These are phyloP conservation scores for Cosmia trapezina DNA, from an alignment of 2,888 invertebrate species.

Conservation along the genomic window DNA sequence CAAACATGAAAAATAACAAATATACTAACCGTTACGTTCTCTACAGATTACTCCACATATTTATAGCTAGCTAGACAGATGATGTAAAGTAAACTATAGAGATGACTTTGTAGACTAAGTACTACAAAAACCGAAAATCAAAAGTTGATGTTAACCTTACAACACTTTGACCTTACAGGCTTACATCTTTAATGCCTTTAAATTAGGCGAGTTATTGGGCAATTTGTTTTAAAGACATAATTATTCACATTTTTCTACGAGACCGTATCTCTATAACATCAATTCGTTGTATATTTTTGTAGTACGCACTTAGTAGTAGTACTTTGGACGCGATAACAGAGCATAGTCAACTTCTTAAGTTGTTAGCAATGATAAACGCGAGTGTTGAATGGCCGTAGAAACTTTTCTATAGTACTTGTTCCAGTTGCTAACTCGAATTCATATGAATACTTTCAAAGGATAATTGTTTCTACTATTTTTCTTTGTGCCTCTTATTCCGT, in stretches of 20 bases:
- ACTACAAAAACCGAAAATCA: background rate
- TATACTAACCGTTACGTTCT: background rate
- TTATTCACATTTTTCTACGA: background rate
- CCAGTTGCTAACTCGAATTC: conserved; percentile 17
- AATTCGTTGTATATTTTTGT: conserved; percentile 11
- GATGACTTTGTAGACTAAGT: background rate
- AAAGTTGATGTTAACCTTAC: background rate
- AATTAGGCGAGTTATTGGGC: no score
- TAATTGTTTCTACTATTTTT: conserved; percentile 1
- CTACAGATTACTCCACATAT: background rate
- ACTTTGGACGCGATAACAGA: conserved; percentile 6
- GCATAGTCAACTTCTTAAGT: conserved; percentile 25
- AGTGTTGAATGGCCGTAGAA: conserved; percentile 4
- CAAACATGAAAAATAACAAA: background rate
- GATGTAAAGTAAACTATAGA: background rate
- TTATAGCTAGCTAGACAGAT: background rate
- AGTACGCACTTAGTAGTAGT: background rate
- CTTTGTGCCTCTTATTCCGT: background rate
- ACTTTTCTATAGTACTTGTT: conserved; percentile 31
- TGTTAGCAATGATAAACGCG: conserved; percentile 40
- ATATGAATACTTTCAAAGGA: conserved; percentile 4
- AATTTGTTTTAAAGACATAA: background rate
- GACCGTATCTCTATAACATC: background rate
- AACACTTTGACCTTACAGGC: no score
- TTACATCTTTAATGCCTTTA: background rate